phyloP scores from a whole-genome alignment of 1,140 invertebrate species.

The Aphidius ervi region DNA sequence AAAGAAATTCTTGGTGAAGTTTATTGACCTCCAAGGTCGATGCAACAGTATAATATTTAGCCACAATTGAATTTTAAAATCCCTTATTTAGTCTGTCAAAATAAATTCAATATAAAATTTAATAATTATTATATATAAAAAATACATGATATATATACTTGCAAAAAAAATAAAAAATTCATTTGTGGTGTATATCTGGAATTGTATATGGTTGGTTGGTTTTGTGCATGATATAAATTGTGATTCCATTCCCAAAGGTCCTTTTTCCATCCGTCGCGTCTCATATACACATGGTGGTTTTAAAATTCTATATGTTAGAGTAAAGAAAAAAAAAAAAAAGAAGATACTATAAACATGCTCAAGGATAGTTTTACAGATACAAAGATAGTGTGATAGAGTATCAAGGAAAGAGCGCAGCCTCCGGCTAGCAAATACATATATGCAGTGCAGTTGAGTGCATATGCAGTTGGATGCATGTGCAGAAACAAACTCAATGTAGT shows the following conservation, averaged over 20 bases:
- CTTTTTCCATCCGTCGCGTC: conserved; percentile 1
- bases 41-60: conserved; percentile 22
- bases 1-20: conserved; percentile 6
- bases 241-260: conserved; percentile 17
- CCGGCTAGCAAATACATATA: background rate
- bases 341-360: too few species aligned
- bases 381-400: background rate
- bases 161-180: too few species aligned
- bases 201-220: background rate
- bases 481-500: too few species aligned
- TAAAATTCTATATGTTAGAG: background rate
- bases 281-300: background rate
- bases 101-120: background rate
- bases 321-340: background rate
- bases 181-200: too few species aligned
- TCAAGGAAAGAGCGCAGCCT: conserved; percentile 5
- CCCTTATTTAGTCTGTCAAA: background rate
- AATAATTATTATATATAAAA: background rate
- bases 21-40: conserved; percentile 23
- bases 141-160: background rate
- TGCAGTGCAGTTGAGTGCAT: too few species aligned
- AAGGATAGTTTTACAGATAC: too few species aligned
- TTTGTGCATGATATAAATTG: conserved; percentile 15
- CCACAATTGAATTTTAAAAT: conserved; percentile 11
- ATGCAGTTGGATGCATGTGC: too few species aligned